These are phyloP conservation scores for Microchirus variegatus DNA, from an alignment of 2,797 vertebrate species.

Conservation along the genomic window DNA sequence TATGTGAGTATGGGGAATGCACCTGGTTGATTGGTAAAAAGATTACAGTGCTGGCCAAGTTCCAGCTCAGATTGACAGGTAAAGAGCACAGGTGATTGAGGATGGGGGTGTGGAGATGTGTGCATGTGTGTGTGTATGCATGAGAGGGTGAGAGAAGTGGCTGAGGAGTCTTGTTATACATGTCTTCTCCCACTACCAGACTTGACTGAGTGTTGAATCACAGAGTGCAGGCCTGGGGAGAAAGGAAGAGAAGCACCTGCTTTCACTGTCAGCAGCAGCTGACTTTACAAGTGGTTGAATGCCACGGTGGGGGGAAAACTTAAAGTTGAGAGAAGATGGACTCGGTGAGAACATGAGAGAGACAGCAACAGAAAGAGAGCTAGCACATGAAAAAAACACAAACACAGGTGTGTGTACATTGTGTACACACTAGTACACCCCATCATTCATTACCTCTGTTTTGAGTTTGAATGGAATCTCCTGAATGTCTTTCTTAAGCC, in stretches of 20 bases:
- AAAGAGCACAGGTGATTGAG: slow-evolving; percentile 52
- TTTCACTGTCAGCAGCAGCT: slow-evolving; percentile 57
- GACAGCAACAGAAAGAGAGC: background rate
- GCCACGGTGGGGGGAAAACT: slow-evolving; percentile 37
- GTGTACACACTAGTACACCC: slow-evolving; percentile 11
- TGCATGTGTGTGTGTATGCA: background rate
- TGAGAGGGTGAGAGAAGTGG: background rate
- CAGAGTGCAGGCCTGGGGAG: slow-evolving; percentile 47
- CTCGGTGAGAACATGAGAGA: slow-evolving; percentile 11
- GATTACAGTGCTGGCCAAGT: slow-evolving; percentile 61
- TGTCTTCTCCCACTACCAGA: slow-evolving; percentile 50
- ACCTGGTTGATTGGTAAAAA: slow-evolving; percentile 66
- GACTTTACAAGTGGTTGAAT: slow-evolving; percentile 59
- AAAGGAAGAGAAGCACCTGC: slow-evolving; percentile 47
- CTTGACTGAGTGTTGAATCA: slow-evolving; percentile 71
- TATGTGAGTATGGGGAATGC: slow-evolving; percentile 32
- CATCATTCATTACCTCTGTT: slow-evolving; percentile 14
- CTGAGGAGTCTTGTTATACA: slow-evolving; percentile 61
- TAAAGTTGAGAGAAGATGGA: slow-evolving; percentile 39
- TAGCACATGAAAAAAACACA: slow-evolving; percentile 24
- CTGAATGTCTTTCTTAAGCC: slow-evolving; percentile 39
- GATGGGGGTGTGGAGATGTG: slow-evolving; percentile 15
- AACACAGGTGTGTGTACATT: slow-evolving; percentile 26
- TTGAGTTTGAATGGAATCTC: slow-evolving; percentile 33
- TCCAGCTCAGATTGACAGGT: slow-evolving; percentile 61